A percentile compares a stretch with the other conserved stretches of the same genome.
phyloP scores from a whole-genome alignment of 1,140 invertebrate genomes.

The Tetramorium alpestre region DNA sequence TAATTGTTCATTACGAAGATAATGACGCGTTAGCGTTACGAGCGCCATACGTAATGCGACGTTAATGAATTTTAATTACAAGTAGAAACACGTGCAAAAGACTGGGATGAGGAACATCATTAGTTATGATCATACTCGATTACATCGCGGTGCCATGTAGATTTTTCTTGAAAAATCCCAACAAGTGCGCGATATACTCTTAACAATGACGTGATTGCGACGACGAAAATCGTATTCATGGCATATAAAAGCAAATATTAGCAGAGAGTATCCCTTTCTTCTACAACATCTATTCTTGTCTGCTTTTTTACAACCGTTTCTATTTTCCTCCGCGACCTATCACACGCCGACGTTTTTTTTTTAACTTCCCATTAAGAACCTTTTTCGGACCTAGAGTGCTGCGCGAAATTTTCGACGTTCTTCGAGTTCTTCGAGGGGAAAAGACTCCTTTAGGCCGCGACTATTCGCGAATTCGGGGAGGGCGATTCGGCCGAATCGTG shows the following conservation, averaged over 20 bases:
- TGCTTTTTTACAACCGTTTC: neutral
- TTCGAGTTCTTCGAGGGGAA: neutral
- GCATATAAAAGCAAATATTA: neutral
- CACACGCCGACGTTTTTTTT: neutral
- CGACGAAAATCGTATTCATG: neutral
- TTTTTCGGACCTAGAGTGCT: neutral
- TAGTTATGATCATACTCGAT: constrained; percentile 9
- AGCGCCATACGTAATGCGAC: neutral
- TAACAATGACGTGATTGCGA: neutral
- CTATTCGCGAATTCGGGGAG: constrained; percentile 35
- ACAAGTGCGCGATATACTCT: neutral
- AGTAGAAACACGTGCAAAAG: neutral
- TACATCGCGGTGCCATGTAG: neutral
- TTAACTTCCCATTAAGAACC: neutral
- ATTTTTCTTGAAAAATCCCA: constrained; percentile 1
- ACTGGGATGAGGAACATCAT: neutral
- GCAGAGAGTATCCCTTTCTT: neutral
- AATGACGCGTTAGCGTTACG: neutral
- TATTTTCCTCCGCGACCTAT: neutral
- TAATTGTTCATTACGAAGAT: constrained; percentile 34
- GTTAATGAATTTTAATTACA: constrained; percentile 33
- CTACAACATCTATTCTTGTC: neutral
- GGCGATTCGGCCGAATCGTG: constrained; percentile 45
- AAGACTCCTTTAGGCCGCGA: neutral
- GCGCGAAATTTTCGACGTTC: constrained; percentile 7